Evolutionary conservation across 1,140 invertebrate species (phyloP), one percentile per base, ranked within the genome.

Genomic region (Stegodyphus mimosarum): DNA sequence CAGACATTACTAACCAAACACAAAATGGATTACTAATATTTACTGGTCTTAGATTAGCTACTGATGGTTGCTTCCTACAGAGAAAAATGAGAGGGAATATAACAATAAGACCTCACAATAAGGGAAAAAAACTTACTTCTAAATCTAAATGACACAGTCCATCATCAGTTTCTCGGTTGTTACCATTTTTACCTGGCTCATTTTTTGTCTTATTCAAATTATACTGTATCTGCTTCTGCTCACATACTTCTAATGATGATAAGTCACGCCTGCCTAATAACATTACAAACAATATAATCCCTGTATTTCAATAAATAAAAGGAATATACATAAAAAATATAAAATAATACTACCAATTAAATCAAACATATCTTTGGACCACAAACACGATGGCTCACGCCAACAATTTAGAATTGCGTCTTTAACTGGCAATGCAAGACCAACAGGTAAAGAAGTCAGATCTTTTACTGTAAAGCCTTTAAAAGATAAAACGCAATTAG

Each of bases 341-440:
- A 33, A 63, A 71, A 17, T 10, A 69, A 1, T 33, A 13, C 6
- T 86, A 91, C 95, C 94, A n/a, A 97, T 93, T 5, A 98, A 91
- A 64, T 93, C 92, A 89, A 96, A 98, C 1, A 94, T 94, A 70
- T 93, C 91, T 70, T 92, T 90, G 5, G 94, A 93, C 95, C 96
- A 97, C 90, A 94, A 93, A 17, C 93, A 91, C 0, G 95, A 95
- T 15, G 96, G 96, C 53, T 93, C 91, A 77, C 94, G 92, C 88
- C 95, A 93, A 88, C 95, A 95, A 84, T 93, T 92, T 88, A 94
- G 93, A 88, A 97, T 93, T 1, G 94, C 93, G 86, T 96, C 94
- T 60, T 94, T 93, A 6, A 98, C 90, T 6, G 96, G 92, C 7
- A 97, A 91, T 48, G 94, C 93, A 33, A 98, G 89, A 0, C 94